These are phyloP conservation scores for Drepana falcataria DNA, from an alignment of 2,888 invertebrate genomes.

Conservation along the genomic window DNA sequence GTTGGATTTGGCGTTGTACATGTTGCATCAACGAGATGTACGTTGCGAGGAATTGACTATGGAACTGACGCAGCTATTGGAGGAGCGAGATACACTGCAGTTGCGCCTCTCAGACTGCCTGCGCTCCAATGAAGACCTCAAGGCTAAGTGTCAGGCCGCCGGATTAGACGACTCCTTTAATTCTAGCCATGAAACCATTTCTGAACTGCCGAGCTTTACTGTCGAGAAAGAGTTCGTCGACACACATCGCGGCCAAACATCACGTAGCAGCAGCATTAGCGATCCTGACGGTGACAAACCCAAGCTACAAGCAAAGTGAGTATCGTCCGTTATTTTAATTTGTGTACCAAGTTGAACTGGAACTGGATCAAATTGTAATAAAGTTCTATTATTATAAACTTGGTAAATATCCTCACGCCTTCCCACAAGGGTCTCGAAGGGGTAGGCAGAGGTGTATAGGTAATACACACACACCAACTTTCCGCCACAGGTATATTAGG, in stretches of 20 bases:
- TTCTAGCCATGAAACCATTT: conserved; percentile 42
- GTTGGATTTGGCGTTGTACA: conserved; percentile 88
- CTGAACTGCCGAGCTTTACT: conserved; percentile 47
- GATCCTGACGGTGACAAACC: conserved; percentile 65
- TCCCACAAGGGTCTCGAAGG: no score
- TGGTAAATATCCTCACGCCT: no score
- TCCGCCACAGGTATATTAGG: no score
- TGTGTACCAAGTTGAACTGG: background rate
- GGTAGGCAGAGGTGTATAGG: no score
- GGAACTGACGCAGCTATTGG: conserved; percentile 88
- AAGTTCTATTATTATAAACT: no score
- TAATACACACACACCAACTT: no score
- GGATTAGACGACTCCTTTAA: conserved; percentile 43
- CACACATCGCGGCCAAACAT: conserved; percentile 54
- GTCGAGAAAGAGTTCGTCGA: conserved; percentile 57
- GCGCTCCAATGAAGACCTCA: conserved; percentile 82
- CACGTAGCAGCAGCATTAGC: conserved; percentile 63
- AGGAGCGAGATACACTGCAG: conserved; percentile 91
- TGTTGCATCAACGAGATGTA: conserved; percentile 92
- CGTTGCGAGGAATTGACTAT: conserved; percentile 91
- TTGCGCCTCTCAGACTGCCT: conserved; percentile 89
- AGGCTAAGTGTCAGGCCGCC: conserved; percentile 39
- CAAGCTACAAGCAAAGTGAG: conserved; percentile 70
- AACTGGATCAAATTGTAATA: background rate
- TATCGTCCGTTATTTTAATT: conserved; percentile 10